These are phyloP conservation scores for Bombylius discolor DNA, from an alignment of 2,888 invertebrate species.

Conservation along the genomic window DNA sequence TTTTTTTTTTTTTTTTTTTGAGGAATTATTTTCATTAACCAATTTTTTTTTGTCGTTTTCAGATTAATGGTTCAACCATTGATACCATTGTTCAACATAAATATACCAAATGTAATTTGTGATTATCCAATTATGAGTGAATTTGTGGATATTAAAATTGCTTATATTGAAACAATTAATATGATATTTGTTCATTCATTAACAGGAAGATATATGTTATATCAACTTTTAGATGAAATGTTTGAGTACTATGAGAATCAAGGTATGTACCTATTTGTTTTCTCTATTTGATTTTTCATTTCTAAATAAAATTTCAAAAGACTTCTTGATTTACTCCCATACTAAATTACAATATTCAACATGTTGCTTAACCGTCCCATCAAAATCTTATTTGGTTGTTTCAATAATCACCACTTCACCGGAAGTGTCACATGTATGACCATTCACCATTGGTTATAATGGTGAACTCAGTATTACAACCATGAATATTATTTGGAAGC, in stretches of 20 bases:
- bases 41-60: constrained; percentile 20
- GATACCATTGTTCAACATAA: constrained; percentile 29
- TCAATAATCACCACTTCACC: too few species aligned
- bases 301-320: too few species aligned
- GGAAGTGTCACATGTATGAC: too few species aligned
- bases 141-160: constrained; percentile 46
- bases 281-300: too few species aligned
- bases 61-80: constrained; percentile 57
- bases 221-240: constrained; percentile 44
- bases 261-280: constrained; percentile 24
- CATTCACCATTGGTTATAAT: too few species aligned
- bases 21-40: not conserved
- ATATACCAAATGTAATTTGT: constrained; percentile 40
- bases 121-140: constrained; percentile 47
- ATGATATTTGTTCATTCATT: constrained; percentile 53
- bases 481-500: too few species aligned
- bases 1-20: too few species aligned
- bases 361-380: too few species aligned
- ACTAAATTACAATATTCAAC: too few species aligned
- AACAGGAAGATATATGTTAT: constrained; percentile 36
- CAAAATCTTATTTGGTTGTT: too few species aligned
- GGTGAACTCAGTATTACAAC: too few species aligned
- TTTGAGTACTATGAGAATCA: constrained; percentile 43
- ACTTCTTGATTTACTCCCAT: too few species aligned
- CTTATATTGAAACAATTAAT: constrained; percentile 44